Conservation (phyloP, 1,140 invertebrate species). For the Macrotrachela quadricornifera region DNA sequence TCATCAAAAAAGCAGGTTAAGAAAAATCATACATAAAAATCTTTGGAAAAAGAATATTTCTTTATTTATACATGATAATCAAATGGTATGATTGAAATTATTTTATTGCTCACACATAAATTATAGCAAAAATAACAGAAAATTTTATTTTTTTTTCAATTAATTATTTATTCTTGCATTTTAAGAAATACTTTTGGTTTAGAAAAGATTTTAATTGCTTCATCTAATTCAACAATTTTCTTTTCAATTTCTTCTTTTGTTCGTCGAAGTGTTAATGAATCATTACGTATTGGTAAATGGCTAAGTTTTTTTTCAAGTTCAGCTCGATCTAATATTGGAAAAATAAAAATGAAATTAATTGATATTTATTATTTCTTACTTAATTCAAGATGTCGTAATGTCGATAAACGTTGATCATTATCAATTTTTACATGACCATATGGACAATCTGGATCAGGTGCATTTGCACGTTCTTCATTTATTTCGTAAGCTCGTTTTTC, state of each 20-base stretch:
- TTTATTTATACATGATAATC: too few species aligned
- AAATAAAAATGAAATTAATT: conserved; percentile 3
- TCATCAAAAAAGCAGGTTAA: too few species aligned
- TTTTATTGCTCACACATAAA: too few species aligned
- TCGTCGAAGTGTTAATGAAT: conserved; percentile 52
- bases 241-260: conserved; percentile 59
- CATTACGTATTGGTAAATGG: conserved; percentile 54
- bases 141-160: too few species aligned
- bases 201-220: conserved; percentile 67
- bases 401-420: conserved; percentile 51
- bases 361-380: conserved; percentile 36
- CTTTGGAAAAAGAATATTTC: too few species aligned
- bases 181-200: conserved; percentile 67
- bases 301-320: conserved; percentile 52
- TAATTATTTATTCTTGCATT: conserved; percentile 26
- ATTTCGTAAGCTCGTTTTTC: conserved; percentile 31
- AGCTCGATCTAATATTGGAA: conserved; percentile 46
- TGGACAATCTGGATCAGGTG: conserved; percentile 44
- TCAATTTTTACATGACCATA: conserved; percentile 50
- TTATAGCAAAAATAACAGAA: too few species aligned
- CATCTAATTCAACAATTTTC: conserved; percentile 56
- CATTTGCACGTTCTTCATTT: conserved; percentile 25
- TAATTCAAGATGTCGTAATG: conserved; percentile 45
- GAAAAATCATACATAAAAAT: too few species aligned
- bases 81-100: too few species aligned